Conservation (phyloP, 2,113 vertebrate species). For the Erinaceus europaeus region DNA sequence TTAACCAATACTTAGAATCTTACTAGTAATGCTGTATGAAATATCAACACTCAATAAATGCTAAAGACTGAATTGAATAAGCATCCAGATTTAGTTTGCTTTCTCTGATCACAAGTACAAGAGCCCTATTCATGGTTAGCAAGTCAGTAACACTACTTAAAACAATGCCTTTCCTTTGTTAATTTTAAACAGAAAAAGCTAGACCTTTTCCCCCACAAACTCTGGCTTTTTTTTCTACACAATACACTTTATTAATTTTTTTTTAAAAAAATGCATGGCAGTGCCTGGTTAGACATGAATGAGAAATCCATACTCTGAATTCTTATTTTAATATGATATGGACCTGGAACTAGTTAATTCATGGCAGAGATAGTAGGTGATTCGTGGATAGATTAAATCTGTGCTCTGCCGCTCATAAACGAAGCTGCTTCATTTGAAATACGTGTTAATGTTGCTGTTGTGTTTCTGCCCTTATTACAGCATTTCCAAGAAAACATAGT, state of each 20-base stretch:
- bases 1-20: neutral
- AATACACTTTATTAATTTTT: neutral
- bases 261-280: neutral
- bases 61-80: neutral
- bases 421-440: neutral
- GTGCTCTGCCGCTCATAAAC: neutral
- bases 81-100: neutral
- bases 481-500: neutral
- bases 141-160: neutral
- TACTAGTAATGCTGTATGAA: neutral
- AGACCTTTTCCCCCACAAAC: neutral
- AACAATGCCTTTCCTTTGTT: neutral
- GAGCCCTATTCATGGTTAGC: too few relatives aligned
- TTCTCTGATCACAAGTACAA: too few relatives aligned
- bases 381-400: neutral
- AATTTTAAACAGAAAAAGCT: neutral
- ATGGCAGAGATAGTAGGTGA: neutral
- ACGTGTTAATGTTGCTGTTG: neutral
- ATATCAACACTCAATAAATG: neutral
- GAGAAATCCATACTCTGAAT: constrained; percentile 10
- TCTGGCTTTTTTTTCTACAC: neutral
- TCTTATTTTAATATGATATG: neutral
- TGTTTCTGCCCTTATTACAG: neutral
- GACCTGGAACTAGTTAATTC: neutral
- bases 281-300: neutral